Percentiles rank a stretch among this genome's conserved stretches.
phyloP scores from a whole-genome alignment of 2,113 vertebrate genomes.

The Semicossyphus pulcher region DNA sequence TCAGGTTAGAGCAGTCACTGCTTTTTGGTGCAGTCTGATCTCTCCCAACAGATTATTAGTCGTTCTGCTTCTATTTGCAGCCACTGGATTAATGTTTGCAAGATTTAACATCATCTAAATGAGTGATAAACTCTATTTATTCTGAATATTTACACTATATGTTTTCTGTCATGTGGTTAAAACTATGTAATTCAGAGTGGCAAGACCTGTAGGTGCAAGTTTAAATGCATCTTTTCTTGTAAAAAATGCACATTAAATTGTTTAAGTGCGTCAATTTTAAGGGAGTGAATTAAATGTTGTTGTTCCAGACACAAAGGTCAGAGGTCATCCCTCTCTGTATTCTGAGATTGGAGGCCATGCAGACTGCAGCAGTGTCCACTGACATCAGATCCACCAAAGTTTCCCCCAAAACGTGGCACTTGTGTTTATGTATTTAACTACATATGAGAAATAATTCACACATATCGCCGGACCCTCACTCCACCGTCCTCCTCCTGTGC shows the following conservation, averaged over 20 bases:
- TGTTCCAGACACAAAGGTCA: conserved; percentile 4
- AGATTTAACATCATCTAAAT: not conserved
- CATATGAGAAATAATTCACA: no score
- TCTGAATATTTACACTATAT: no score
- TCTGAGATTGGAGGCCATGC: not conserved
- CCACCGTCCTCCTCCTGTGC: conserved; percentile 6
- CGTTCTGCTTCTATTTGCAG: not conserved
- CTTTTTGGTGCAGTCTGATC: not conserved
- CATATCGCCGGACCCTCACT: conserved; percentile 30
- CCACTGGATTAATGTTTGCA: not conserved
- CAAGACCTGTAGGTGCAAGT: no score
- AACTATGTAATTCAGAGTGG: no score
- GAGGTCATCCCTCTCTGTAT: not conserved
- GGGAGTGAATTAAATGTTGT: not conserved
- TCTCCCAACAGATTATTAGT: not conserved
- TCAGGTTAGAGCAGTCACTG: not conserved
- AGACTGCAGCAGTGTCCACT: not conserved
- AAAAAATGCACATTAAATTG: not conserved
- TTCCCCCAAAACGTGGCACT: no score
- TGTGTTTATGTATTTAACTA: no score
- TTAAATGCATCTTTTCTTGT: not conserved
- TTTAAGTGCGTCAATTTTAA: not conserved
- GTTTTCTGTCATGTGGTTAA: no score
- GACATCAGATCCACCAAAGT: not conserved
- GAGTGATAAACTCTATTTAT: not conserved